Base-by-base conservation (phyloP, 2,888 invertebrate species). In the Lordiphosa andalusiaca region DNA sequence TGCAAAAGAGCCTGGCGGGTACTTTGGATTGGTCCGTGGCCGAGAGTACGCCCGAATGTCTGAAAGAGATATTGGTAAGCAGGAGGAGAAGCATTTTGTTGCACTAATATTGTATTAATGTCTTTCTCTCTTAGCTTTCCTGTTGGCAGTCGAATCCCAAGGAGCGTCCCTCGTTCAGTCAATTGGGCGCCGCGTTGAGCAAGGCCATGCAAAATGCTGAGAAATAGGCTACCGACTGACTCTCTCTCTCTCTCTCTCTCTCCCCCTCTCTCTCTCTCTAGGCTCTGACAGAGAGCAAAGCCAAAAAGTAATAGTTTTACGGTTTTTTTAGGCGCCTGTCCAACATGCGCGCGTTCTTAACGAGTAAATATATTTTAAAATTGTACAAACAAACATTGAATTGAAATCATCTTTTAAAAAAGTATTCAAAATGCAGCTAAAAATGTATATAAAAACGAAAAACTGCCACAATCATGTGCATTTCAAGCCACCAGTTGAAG, bases 21-120 rank as follows among this genome's bases (percentile, higher is more conserved):
- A 90, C 92, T 0, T 89, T 95, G 38, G 91, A 92, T 65, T 95
- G 95, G 95, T 91, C 91, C 67, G 89, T 92, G 9, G 94, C 94
- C 60, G 91, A 91, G 53, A 89, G 92, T 0, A 92, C 93, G 78
- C 93, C 94, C 0, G 91, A 91, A 2, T 89, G 91, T 19, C 88
- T 95, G 3, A 92, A 91, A 61, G 91, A 91, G 62, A 87, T 93
- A 56, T 88, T 92, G 90, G 92, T 92, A 81, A 48, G 76, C 55
- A 12, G 12, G 16, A 4, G 9, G n/a, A 0, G 2, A 21, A 7
- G 3, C 25, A 16, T 39, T 7, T 30, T 0, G 16, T 16, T 13
- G 2, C 6, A 3, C 44, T 38, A 40, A 42, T 37, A 19, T 37
- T 30, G 6, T 4, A 60, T 16, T 57, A 47, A 67, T 2, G 6